Base-by-base conservation (phyloP, 2,888 invertebrate species). In the Oscheius onirici region DNA sequence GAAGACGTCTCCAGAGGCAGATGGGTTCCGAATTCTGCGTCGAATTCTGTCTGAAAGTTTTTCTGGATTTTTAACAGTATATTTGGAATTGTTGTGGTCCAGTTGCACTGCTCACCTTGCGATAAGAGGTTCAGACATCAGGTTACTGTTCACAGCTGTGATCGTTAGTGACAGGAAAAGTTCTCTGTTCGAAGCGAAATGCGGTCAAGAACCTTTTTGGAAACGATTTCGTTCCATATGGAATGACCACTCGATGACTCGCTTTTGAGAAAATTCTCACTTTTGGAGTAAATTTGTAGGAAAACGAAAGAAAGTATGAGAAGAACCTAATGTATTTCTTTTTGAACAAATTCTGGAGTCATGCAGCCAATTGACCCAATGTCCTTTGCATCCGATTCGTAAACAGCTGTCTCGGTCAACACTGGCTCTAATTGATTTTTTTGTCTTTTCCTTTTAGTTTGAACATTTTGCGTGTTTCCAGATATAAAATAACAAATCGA, bases 41-140 rank as follows among this genome's bases (percentile, higher is more conserved):
- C 63, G 34, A 63, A 63, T 34, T 63, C 63, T 15, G 63, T 24
- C 63, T 63, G 11, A 28, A 63, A n/a, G n/a, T n/a, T n/a, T n/a
- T n/a, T n/a, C n/a, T n/a, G n/a, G n/a, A n/a, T n/a, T n/a, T n/a
- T n/a, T n/a, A n/a, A n/a, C n/a, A n/a, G n/a, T n/a, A n/a, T n/a
- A n/a, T n/a, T n/a, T n/a, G n/a, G n/a, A n/a, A n/a, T n/a, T n/a
- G n/a, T n/a, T n/a, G n/a, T n/a, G n/a, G n/a, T n/a, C n/a, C n/a
- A n/a, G n/a, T n/a, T n/a, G 34, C 34, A 34, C 3, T 34, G 34
- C 34, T 34, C 34, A 6, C 34, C 8, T 8, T 6, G 34, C 0
- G 34, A 34, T 34, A 34, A 34, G 34, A 3, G 34, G 34, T 8
- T 34, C 34, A 34, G 8, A 34, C 34, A 34, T 34, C 8, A 34